Conservation (phyloP, 1,140 invertebrate genomes). For the Drosophila littoralis region DNA sequence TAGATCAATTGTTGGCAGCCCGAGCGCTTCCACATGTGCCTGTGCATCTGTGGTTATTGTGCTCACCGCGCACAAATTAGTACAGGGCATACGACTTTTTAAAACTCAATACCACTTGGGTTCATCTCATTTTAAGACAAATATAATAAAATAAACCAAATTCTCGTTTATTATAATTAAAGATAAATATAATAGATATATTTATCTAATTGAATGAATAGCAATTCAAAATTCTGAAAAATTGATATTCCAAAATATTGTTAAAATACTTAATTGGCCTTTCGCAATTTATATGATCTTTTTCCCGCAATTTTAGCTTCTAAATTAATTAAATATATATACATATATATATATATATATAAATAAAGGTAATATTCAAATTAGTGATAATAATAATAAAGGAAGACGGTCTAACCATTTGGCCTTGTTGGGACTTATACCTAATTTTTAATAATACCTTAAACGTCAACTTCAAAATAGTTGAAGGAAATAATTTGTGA, state of each 20-base stretch:
- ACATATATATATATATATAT: neutral
- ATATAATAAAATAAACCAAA: too few species aligned
- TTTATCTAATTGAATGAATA: too few species aligned
- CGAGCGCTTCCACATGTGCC: slow-evolving; percentile 60
- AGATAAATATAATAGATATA: too few species aligned
- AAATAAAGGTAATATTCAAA: too few species aligned
- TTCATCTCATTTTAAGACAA: neutral
- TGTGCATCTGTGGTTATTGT: slow-evolving; percentile 37
- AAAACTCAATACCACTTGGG: neutral
- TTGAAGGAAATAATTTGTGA: slow-evolving; percentile 34
- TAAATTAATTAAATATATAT: too few species aligned
- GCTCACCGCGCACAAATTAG: slow-evolving; percentile 1
- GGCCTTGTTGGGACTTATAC: slow-evolving; percentile 22
- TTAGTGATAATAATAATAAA: too few species aligned
- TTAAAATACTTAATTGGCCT: too few species aligned
- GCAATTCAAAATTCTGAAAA: too few species aligned
- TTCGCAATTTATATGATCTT: neutral
- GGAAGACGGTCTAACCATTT: neutral
- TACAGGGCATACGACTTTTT: neutral
- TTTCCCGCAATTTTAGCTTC: too few species aligned
- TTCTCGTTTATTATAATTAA: too few species aligned
- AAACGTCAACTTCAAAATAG: slow-evolving; percentile 15
- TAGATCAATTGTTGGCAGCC: slow-evolving; percentile 65
- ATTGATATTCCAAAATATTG: too few species aligned
- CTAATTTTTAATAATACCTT: neutral